phyloP scores from a whole-genome alignment of 2,113 vertebrate genomes.

The Tragelaphus strepsiceros region DNA sequence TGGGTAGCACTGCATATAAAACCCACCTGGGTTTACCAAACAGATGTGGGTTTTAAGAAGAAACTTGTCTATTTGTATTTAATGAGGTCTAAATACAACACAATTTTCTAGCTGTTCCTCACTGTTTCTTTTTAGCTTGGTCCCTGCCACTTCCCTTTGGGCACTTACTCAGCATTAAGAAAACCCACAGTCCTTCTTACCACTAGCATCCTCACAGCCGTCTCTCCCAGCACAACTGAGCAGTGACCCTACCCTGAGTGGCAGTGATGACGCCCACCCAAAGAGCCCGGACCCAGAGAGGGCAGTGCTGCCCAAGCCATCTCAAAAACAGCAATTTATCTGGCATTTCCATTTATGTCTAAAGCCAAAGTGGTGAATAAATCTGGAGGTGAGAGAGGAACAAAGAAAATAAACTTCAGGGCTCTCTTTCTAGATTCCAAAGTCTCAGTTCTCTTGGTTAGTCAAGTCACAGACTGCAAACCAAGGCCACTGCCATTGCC shows the following conservation, averaged over 20 bases:
- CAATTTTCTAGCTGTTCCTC: constrained; percentile 19
- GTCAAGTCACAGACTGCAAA: not conserved
- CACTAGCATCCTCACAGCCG: not conserved
- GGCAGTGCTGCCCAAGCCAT: not conserved
- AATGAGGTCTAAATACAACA: constrained; percentile 31
- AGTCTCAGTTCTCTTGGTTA: not conserved
- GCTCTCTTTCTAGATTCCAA: not conserved
- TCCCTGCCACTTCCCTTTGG: constrained; percentile 17
- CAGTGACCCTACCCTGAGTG: not conserved
- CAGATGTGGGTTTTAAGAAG: not conserved
- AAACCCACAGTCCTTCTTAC: not conserved
- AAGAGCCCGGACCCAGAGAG: not conserved
- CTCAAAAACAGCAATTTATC: not conserved
- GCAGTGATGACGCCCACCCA: not conserved
- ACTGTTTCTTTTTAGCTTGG: constrained; percentile 44
- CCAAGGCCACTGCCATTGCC: not conserved
- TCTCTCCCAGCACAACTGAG: not conserved
- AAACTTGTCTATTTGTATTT: not conserved
- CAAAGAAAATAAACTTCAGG: not conserved
- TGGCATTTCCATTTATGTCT: not conserved
- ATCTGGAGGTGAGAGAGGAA: not conserved
- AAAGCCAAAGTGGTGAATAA: not conserved
- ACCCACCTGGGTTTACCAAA: not conserved
- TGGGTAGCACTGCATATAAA: not conserved
- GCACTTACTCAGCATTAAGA: constrained; percentile 5